Evolutionary conservation across 1,140 invertebrate genomes (phyloP), one percentile per base, ranked within the genome.

Genomic region (Trachymyrmex septentrionalis): DNA sequence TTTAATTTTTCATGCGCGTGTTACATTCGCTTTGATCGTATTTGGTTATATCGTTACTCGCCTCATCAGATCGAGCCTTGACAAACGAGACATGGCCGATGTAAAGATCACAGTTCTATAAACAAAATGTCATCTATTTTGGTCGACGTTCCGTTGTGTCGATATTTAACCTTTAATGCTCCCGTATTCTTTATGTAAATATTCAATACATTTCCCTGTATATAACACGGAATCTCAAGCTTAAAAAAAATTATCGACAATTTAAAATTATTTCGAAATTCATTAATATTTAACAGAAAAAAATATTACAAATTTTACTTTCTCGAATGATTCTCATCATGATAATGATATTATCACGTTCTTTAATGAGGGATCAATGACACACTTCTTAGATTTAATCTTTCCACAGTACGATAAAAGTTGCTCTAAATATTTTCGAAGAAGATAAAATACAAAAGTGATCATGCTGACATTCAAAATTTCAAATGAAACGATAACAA

Each of bases 61-160:
- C 7, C 27, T 75, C n/a, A 59, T 59, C 7, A 21, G n/a, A 38
- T 57, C n/a, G 3, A 76, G 16, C 4, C n/a, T 57, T 27, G n/a
- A 24, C 1, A 4, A 75, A 14, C 30, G 55, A 16, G 30, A 38
- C 24, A 9, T 61, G 21, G 5, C 12, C 7, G 30, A 9, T 76
- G 53, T 76, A 59, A 75, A 75, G 55, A 76, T 59, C 27, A 19
- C 53, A 16, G 19, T 21, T 57, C n/a, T 9, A n/a, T 34, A 59
- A 38, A 59, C 53, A 75, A 75, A 75, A 59, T 75, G 72, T 75
- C 12, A 75, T 57, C 53, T 75, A 59, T 75, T 75, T 75, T 27
- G 10, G 30, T 59, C n/a, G n/a, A 38, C 9, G 5, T 75, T 57
- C 16, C 30, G 7, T 55, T 34, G 0, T 75, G 53, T 75, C 30